Evolutionary conservation across 1,140 invertebrate species (phyloP).

Genomic region (Bemisia tabaci): DNA sequence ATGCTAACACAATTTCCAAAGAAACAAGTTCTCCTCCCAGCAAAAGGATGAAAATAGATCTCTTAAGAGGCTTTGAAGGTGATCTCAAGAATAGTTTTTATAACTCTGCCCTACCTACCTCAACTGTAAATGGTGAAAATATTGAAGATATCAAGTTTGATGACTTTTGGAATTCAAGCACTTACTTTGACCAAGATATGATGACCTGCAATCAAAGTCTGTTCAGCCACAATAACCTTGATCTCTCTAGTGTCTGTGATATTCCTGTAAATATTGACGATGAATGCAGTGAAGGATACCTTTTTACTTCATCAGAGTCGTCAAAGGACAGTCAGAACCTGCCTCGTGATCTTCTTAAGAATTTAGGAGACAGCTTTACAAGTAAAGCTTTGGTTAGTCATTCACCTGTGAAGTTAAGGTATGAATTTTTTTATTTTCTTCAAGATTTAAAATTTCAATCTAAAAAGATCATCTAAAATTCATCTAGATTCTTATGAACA

Average conservation of each 20-base stretch:
- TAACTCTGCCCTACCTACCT: not conserved
- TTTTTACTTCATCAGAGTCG: too few species aligned
- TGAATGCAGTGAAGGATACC: too few species aligned
- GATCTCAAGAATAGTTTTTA: not conserved
- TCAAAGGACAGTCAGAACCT: too few species aligned
- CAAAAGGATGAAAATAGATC: not conserved
- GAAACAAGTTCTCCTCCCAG: not conserved
- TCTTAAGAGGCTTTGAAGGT: not conserved
- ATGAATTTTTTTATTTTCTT: not conserved
- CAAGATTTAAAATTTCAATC: too few species aligned
- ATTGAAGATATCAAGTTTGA: not conserved
- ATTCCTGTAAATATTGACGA: not conserved
- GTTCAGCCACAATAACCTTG: not conserved
- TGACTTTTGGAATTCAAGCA: not conserved
- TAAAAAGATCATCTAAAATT: too few species aligned
- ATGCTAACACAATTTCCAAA: not conserved
- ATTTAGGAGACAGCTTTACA: too few species aligned
- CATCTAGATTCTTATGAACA: too few species aligned
- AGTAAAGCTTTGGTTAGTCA: not conserved
- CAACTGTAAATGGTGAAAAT: not conserved
- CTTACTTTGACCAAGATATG: not conserved
- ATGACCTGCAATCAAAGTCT: not conserved
- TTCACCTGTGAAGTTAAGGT: not conserved
- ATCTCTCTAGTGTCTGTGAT: not conserved
- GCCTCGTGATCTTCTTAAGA: too few species aligned